phyloP scores from a whole-genome alignment of 2,797 vertebrate species.

The Emys orbicularis region DNA sequence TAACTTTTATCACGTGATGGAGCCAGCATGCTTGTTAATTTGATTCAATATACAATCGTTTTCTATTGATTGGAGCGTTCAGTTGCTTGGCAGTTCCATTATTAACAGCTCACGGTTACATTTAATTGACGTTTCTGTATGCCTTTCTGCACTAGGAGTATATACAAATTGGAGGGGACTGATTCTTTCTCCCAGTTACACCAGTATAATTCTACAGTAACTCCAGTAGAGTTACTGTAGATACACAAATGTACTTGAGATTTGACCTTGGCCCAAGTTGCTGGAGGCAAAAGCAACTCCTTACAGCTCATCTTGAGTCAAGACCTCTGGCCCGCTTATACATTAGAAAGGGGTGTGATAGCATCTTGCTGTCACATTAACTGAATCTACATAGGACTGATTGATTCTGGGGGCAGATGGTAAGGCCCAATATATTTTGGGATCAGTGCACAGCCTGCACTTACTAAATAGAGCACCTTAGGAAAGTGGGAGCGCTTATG shows the following conservation, averaged over 20 bases:
- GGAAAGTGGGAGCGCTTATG: neutral
- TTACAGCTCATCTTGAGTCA: neutral
- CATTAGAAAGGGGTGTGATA: neutral
- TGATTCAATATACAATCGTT: constrained; percentile 7
- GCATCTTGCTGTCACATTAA: neutral
- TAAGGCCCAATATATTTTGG: neutral
- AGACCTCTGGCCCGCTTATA: neutral
- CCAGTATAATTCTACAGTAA: neutral
- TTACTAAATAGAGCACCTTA: neutral
- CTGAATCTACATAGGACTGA: neutral
- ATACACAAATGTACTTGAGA: neutral
- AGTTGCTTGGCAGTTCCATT: constrained; percentile 41
- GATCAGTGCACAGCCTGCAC: neutral
- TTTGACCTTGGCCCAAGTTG: neutral
- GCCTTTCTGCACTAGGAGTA: constrained; percentile 14
- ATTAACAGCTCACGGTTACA: neutral
- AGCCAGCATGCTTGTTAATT: neutral
- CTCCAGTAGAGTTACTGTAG: neutral
- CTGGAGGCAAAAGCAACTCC: neutral
- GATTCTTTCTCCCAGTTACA: neutral
- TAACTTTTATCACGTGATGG: neutral
- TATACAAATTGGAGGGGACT: neutral
- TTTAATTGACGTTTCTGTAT: constrained; percentile 33
- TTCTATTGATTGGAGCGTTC: constrained; percentile 1
- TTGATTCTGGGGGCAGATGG: neutral